Conservation (phyloP, 2,113 vertebrate species). For the Reinhardtius hippoglossoides region DNA sequence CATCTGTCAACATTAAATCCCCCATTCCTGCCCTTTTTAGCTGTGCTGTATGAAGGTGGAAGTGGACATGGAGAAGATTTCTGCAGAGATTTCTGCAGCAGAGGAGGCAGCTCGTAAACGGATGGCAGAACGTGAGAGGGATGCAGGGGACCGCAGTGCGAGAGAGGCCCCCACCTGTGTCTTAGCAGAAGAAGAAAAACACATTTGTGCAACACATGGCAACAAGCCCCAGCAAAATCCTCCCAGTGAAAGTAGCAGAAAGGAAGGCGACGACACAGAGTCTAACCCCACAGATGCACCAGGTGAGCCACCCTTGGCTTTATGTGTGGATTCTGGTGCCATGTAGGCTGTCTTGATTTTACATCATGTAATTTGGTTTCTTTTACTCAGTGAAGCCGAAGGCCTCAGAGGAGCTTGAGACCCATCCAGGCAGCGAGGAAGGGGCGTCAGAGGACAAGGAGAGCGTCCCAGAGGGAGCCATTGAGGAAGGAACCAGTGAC, state of each 20-base stretch:
- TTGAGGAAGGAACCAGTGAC: constrained; percentile 81
- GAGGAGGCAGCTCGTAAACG: constrained; percentile 93
- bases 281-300: constrained; percentile 38
- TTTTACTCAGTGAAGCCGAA: constrained; percentile 66
- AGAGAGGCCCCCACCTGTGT: constrained; percentile 78
- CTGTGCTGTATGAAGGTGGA: constrained; percentile 96
- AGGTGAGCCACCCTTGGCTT: constrained; percentile 46
- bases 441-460: constrained; percentile 75
- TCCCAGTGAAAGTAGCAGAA: constrained; percentile 51
- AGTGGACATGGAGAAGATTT: constrained; percentile 99
- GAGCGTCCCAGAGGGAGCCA: constrained; percentile 74
- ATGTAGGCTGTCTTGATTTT: not conserved
- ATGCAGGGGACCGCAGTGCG: constrained; percentile 85
- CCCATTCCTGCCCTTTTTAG: constrained; percentile 67
- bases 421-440: constrained; percentile 67
- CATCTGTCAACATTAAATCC: constrained; percentile 2
- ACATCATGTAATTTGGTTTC: not conserved
- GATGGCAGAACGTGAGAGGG: constrained; percentile 92
- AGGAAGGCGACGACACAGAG: constrained; percentile 63
- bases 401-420: constrained; percentile 66
- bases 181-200: constrained; percentile 77
- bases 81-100: constrained; percentile 94
- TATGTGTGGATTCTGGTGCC: not conserved
- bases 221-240: constrained; percentile 60
- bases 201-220: constrained; percentile 73